Base-by-base conservation (phyloP, 2,888 invertebrate genomes). In the Odontothrips loti region DNA sequence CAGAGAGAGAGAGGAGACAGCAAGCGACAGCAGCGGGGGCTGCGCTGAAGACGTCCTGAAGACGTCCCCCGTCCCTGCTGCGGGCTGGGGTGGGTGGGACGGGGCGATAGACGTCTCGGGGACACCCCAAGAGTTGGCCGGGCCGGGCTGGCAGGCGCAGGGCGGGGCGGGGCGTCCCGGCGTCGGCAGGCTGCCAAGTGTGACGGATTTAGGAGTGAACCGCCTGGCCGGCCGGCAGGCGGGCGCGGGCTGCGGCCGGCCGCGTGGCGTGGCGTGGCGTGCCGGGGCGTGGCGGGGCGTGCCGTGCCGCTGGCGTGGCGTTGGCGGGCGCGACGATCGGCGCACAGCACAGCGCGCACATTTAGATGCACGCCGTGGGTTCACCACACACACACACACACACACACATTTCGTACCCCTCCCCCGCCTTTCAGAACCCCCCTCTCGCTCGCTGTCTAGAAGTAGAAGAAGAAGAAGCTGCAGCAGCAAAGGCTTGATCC, bases 151-250 rank as follows among this genome's bases (percentile, higher is more conserved):
- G 34, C 34, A 6, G 34, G 34, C 34, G 34, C 34, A 43, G 34
- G n/a, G n/a, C n/a, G n/a, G n/a, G n/a, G 34, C 34, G 34, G 34
- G 51, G 51, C 6, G 51, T 17, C 11, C 51, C 58, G 58, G 17
- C 58, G 58, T 58, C 58, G 68, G 68, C 68, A 12, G 23, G 11
- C 68, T 75, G 68, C 68, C 68, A 75, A 75, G 68, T 75, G 68
- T 75, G 68, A 75, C 68, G 68, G 68, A 75, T 75, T 75, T 75
- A 75, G 68, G 23, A 43, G 34, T 23, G 68, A 27, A 75, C 23
- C 23, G 11, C 20, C 68, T 27, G 68, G 68, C 27, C 68, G 12
- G 68, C 68, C 27, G 23, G 10, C 68, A 8, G 15, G 51, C 10
- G 9, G 48, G 48, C 10, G 48, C 48, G 48, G 51, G 51, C 15